phyloP scores from a whole-genome alignment of 2,797 vertebrate species.

The Phoebastria nigripes region DNA sequence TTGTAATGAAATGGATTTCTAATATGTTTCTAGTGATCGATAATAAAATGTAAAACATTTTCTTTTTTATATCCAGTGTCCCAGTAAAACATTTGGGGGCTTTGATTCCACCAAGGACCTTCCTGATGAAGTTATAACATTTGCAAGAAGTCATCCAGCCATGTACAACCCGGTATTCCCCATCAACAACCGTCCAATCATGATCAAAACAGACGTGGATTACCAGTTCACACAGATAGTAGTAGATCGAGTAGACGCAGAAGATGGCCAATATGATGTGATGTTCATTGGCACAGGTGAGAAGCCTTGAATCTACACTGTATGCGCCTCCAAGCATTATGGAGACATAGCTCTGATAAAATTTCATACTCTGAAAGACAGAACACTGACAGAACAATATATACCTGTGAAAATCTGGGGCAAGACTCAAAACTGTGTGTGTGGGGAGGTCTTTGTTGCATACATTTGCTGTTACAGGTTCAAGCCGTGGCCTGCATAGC shows the following conservation, averaged over 20 bases:
- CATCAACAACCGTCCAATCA: constrained; percentile 91
- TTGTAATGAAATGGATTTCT: neutral
- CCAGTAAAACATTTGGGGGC: constrained; percentile 97
- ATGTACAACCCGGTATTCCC: constrained; percentile 96
- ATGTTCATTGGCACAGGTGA: constrained; percentile 99
- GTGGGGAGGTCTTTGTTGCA: neutral
- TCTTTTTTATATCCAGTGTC: constrained; percentile 80
- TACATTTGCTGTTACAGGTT: neutral
- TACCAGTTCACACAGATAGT: constrained; percentile 98
- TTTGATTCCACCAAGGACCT: constrained; percentile 97
- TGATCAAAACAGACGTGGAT: constrained; percentile 95
- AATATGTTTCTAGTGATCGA: neutral
- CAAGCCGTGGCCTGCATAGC: neutral
- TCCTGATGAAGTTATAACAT: constrained; percentile 96
- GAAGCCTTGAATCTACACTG: neutral
- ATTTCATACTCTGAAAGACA: neutral
- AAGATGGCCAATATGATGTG: constrained; percentile 96
- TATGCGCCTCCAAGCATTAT: neutral
- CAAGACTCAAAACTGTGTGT: neutral
- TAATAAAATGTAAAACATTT: neutral
- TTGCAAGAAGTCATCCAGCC: constrained; percentile 94
- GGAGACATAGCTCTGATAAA: neutral
- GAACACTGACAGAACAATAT: neutral
- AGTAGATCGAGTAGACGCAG: constrained; percentile 95
- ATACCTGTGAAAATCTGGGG: neutral